Evolutionary conservation across 1,140 invertebrate species (phyloP), one percentile per base, ranked within the genome.

Genomic region (Liolophura sinensis): DNA sequence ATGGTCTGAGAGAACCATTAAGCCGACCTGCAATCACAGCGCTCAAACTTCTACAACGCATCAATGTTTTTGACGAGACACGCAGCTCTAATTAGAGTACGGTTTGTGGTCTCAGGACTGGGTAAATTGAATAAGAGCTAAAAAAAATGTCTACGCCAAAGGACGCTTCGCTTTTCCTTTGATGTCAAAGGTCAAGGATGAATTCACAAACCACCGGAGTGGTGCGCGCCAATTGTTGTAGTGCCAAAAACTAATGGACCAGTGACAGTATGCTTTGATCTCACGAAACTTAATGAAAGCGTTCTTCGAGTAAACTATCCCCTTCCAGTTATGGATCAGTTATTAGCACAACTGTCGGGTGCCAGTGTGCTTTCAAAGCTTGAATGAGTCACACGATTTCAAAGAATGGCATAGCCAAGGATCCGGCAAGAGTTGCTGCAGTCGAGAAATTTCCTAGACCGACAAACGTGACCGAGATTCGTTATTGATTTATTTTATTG

Each of bases 141-240:
- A 5, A 40, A 40, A 40, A 40, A 31, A 7, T 16, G n/a, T n/a
- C 50, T 14, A 14, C 49, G 31, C 57, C 57, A 20, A 5, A n/a
- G n/a, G 18, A 9, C 0, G 62, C 9, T 14, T 64, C 56, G 11
- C 60, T 56, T 27, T 56, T 18, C 62, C 31, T 7, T 15, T 66
- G 15, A 46, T 56, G 12, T 50, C 40, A 22, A 56, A 31, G 20
- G 61, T 68, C 59, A 71, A 78, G 70, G 24, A 24, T 1, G 71
- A 78, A 64, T 80, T 1, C 67, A 40, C 4, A 63, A 79, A 65
- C 77, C 82, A 7, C 69, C 69, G 18, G 62, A 64, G 20, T 71
- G 66, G 69, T 60, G 52, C 25, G 55, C 68, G 16, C 31, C 22
- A 11, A 65, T 71, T 18, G 61, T 66, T 15, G 67, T 69, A 1